Base-by-base conservation (phyloP, 1,140 invertebrate species). In the Geopemphigus sp. region DNA sequence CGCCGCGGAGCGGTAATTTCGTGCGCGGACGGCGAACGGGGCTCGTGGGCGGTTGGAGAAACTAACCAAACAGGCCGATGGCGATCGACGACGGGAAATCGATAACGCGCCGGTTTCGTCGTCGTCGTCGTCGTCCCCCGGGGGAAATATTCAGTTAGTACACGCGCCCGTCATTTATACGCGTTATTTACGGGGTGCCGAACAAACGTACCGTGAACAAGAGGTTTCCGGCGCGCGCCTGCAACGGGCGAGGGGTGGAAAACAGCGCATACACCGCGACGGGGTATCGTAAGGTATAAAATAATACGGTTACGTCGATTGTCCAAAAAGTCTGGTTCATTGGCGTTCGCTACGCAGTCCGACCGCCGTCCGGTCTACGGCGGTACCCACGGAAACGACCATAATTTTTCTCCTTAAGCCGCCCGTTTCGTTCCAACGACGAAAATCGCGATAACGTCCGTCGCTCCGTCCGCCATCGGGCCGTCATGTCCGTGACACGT, bases 151-250 rank as follows among this genome's bases (percentile, higher is more conserved):
- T 50, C 57, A 26, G 57, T 78, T 78, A 15, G 57, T 63, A 63
- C 50, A 63, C 57, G 39, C 15, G 50, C 14, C 53, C 24, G 57
- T 61, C 53, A 76, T 76, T 76, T 76, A 76, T 76, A 61, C 74
- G 39, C 22, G 57, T 78, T 78, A 63, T 63, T 78, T 50, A 78
- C 74, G 32, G 3, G 32, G 74, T 56, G 57, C 50, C 74, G n/a
- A 63, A 78, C 74, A 47, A 63, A 63, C 39, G 57, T 47, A 78
- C 74, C 57, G 74, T 78, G 61, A 78, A 78, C 74, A 50, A 78
- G 74, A 78, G 74, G 74, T 78, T 63, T 78, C 56, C 74, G 39
- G 74, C n/a, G n/a, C n/a, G n/a, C n/a, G n/a, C n/a, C n/a, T n/a
- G n/a, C n/a, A n/a, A n/a, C n/a, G n/a, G n/a, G n/a, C n/a, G n/a